Base-by-base conservation (phyloP, 2,888 invertebrate genomes). In the Ecdyonurus torrentis region DNA sequence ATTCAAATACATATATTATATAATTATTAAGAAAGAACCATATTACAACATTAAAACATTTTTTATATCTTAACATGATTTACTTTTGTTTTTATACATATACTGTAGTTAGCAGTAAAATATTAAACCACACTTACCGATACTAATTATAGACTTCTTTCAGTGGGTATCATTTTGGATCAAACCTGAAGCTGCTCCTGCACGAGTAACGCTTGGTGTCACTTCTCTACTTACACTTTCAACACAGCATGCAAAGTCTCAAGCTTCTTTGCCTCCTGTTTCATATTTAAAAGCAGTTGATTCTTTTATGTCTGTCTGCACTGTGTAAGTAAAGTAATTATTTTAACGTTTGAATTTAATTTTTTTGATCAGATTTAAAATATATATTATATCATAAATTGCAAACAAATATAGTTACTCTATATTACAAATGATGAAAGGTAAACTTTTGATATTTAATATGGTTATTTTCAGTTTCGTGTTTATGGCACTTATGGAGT, bases 121-220 rank as follows among this genome's bases (percentile, higher is more conserved):
- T 58, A 20, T 58, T 20, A 2, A 58, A 23, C 15, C 3, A 18
- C 23, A 1, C 24, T 18, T 1, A 22, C 18, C 2, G n/a, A 22
- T 7, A n/a, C n/a, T n/a, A n/a, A n/a, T n/a, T n/a, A n/a, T n/a
- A n/a, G n/a, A n/a, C n/a, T n/a, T 67, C 63, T 75, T 74, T 25
- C 75, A 90, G 83, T 93, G 93, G 93, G 89, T 93, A 2, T 92
- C 92, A 0, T 94, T 94, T 77, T 94, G 93, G 93, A 92, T 94
- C 70, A 92, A 92, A 73, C 92, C 92, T 0, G 94, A 94, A 75
- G 93, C 93, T 0, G 92, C 92, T 2, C 94, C 94, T 0, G 94
- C 94, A 22, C 81, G 94, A 2, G 94, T 94, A 24, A 94, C 95
- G 0, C 79, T 94, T 0, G 94, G 95, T 20, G 93, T 94, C 64